Base-by-base conservation (phyloP, 2,797 vertebrate species). In the Columba guinea region DNA sequence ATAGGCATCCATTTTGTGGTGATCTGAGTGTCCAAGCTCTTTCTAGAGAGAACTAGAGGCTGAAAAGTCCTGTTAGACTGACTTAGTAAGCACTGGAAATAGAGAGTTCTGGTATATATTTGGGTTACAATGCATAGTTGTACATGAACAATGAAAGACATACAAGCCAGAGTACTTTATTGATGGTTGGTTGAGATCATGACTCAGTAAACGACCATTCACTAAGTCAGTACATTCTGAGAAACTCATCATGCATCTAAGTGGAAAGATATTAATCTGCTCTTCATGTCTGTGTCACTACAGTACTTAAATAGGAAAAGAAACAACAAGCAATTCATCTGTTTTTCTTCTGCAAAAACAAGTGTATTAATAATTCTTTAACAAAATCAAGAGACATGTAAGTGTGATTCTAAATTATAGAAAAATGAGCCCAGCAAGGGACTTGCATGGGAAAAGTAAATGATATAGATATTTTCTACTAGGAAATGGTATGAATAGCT, bases 231-330 rank as follows among this genome's bases (percentile, higher is more conserved):
- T 64, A 28, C 23, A 37, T 75, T 62, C 63, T 65, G 58, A 80
- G 39, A 51, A 89, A 71, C 35, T 71, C 27, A 27, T 68, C 51
- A 48, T 21, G 9, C 6, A 9, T 51, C 16, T n/a, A 11, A 65
- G 17, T 37, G 16, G 14, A 55, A 74, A 90, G 85, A 52, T 52
- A 60, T 44, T 62, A n/a, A 76, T 87, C 75, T 58, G 9, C 4
- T 79, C 21, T 64, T 79, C 41, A 34, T 1, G 0, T 52, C n/a
- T 60, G 18, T 30, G 15, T 46, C 1, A 0, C 20, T 76, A 41
- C 9, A 41, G 24, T 11, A 28, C 86, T 63, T 67, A 71, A 67
- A 13, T 53, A 8, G 26, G 9, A 46, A 87, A 93, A 76, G 20
- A 71, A 84, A 41, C 30, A 75, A 58, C 16, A 59, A 80, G 5